These are phyloP conservation scores for Plecturocebus donacophilus DNA, from an alignment of 2,113 vertebrate genomes.

Conservation along the genomic window DNA sequence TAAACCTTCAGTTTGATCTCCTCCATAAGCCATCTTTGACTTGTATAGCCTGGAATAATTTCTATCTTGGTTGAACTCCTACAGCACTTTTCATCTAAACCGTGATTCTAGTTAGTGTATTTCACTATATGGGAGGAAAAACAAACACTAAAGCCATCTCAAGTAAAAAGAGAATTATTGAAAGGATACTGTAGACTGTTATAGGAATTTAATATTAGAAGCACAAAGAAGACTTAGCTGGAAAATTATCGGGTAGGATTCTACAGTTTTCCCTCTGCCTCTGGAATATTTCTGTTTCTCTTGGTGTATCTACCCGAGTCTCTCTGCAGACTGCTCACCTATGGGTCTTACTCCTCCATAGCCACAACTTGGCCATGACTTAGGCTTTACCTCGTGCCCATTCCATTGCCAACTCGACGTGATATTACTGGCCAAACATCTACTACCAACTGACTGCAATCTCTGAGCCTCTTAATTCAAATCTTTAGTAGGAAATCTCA, in stretches of 20 bases:
- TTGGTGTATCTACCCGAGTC: neutral
- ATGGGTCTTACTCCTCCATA: neutral
- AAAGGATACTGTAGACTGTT: neutral
- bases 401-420: neutral
- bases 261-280: neutral
- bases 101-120: neutral
- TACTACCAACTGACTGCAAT: neutral
- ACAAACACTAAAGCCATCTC: neutral
- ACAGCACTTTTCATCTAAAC: neutral
- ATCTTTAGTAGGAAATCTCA: neutral
- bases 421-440: neutral
- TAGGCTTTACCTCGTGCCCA: neutral
- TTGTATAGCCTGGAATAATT: neutral
- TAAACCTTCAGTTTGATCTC: neutral
- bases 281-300: neutral
- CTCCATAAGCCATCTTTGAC: neutral
- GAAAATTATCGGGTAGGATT: neutral
- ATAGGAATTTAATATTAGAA: slow-evolving; percentile 16
- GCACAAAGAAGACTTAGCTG: neutral
- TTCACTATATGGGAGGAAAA: neutral
- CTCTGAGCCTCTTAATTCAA: slow-evolving; percentile 10
- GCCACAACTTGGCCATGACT: neutral
- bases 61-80: neutral
- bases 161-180: neutral
- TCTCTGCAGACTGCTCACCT: neutral